phyloP scores from a whole-genome alignment of 2,113 vertebrate genomes.

The Choloepus hoffmanni region DNA sequence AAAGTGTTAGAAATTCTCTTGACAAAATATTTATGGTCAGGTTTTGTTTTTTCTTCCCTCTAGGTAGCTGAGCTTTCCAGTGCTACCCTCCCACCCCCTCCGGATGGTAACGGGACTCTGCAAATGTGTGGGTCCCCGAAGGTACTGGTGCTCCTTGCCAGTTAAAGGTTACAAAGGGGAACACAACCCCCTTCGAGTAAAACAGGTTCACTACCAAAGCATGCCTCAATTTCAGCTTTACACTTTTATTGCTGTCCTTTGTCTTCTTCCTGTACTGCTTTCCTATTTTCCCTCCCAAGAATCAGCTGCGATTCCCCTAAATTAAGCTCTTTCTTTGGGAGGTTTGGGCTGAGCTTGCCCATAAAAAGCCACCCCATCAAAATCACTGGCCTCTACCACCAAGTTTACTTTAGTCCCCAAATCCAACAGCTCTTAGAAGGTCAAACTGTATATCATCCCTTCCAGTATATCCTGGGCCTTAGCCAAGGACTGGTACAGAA shows the following conservation, averaged over 20 bases:
- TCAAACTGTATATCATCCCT: not conserved
- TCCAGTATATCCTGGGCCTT: not conserved
- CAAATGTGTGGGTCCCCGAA: not conserved
- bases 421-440: not conserved
- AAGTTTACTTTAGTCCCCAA: not conserved
- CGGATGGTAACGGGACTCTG: not conserved
- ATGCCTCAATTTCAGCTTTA: not conserved
- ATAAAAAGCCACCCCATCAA: not conserved
- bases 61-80: not conserved
- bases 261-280: not conserved
- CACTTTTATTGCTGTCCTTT: not conserved
- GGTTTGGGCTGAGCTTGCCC: not conserved
- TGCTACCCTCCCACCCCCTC: not conserved
- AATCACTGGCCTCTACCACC: not conserved
- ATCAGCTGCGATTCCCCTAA: not conserved
- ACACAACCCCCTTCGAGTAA: not conserved
- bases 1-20: constrained; percentile 43
- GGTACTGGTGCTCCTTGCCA: not conserved
- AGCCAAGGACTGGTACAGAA: not conserved
- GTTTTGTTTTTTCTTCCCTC: not conserved
- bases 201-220: not conserved
- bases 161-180: not conserved
- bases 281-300: not conserved
- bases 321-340: not conserved
- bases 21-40: constrained; percentile 19